Base-by-base conservation (phyloP, 2,113 vertebrate species). In the Alexandromys fortis region DNA sequence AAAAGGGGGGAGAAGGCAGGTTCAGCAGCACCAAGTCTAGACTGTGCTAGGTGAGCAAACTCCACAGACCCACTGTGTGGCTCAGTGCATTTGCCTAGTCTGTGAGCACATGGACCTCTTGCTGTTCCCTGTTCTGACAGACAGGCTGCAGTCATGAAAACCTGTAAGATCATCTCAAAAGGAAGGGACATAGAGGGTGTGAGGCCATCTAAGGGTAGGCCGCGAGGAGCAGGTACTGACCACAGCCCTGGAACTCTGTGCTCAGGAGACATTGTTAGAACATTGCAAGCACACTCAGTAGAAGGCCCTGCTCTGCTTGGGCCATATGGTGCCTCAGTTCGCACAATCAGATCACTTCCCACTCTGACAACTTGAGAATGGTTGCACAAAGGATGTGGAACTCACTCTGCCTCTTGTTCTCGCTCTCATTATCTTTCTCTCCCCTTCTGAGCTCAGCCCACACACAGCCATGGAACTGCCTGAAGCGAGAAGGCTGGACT, bases 11-110 rank as follows among this genome's bases (percentile, higher is more conserved):
- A 52, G 38, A 38, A 35, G 1, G 35, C 24, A 21, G 55, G 78
- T 11, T 45, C 42, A 49, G 28, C 75, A 58, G 38, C 26, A 47
- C 5, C 22, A 52, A 13, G 33, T 45, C 73, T n/a, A 14, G 14
- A 33, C 7, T 10, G 28, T 4, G 12, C 19, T 13, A n/a, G 30
- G 28, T 49, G n/a, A 52, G 0, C 5, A 55, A 9, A 0, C 28
- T 52, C 67, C 67, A 22, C 35, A 65, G 81, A 76, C 7, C 26
- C 33, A 28, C 55, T 14, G 33, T 52, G 19, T 14, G 5, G 21
- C 85, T 68, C 30, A 12, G 19, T 5, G 12, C 21, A 19, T 67
- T 45, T 70, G 42, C 33, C 65, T 47, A 13, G 12, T 70, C 26
- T 52, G 30, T 87, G 47, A 70, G 45, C 49, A 7, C 7, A 55